phyloP scores from a whole-genome alignment of 2,113 vertebrate species.

The Azemiops feae region DNA sequence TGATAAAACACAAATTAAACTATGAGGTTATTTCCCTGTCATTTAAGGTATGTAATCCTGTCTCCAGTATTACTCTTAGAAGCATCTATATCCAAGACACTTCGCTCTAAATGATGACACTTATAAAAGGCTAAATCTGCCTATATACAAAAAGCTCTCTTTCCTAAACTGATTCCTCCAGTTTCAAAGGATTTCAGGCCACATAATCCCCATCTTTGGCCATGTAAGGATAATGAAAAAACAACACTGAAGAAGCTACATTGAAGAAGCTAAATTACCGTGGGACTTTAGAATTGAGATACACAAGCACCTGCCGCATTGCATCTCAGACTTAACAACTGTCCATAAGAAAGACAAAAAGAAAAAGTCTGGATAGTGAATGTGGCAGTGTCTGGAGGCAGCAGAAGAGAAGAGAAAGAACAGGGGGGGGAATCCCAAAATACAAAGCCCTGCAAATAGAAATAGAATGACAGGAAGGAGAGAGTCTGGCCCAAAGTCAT shows the following conservation, averaged over 20 bases:
- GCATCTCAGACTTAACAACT: not conserved
- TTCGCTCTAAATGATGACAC: not conserved
- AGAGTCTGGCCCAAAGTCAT: not conserved
- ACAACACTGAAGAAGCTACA: not conserved
- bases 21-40: not conserved
- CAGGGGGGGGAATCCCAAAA: not conserved
- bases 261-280: not conserved
- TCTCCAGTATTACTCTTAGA: not conserved
- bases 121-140: not conserved
- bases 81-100: not conserved
- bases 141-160: not conserved
- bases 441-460: not conserved
- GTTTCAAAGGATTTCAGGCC: not conserved
- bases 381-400: not conserved
- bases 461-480: not conserved
- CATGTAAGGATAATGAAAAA: not conserved
- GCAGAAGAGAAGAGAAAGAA: not conserved
- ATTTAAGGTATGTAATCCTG: not conserved
- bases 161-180: not conserved
- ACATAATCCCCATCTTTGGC: not conserved
- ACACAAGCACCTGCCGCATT: not conserved
- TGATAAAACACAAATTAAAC: not conserved
- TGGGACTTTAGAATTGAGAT: not conserved
- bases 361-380: not conserved
- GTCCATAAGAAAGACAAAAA: not conserved